These are phyloP conservation scores for Lissocephala sabroskyi DNA, from an alignment of 2,888 invertebrate species.

Conservation along the genomic window DNA sequence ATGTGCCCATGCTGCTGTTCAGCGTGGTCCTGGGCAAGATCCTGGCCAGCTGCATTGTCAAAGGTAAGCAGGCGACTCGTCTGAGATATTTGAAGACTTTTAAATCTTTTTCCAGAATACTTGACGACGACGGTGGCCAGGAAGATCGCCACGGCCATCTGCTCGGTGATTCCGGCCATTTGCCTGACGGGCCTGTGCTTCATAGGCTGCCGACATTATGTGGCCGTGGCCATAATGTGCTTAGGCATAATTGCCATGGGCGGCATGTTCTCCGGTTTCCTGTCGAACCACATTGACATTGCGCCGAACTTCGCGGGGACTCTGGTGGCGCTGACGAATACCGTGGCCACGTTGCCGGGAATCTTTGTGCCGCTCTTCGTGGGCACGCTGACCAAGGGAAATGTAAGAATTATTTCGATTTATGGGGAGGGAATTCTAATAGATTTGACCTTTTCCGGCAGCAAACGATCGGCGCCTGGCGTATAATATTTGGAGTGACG, in stretches of 20 bases:
- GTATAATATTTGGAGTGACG: slow-evolving; percentile 83
- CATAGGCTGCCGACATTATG: slow-evolving; percentile 77
- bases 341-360: slow-evolving; percentile 85
- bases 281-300: slow-evolving; percentile 89
- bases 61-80: slow-evolving; percentile 71
- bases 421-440: too few species aligned
- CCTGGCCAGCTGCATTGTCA: slow-evolving; percentile 78
- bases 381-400: slow-evolving; percentile 80
- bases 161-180: slow-evolving; percentile 78
- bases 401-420: too few species aligned
- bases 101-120: too few species aligned
- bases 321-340: slow-evolving; percentile 85
- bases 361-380: slow-evolving; percentile 83
- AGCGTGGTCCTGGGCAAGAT: slow-evolving; percentile 80
- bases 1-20: slow-evolving; percentile 85
- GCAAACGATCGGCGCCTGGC: slow-evolving; percentile 85
- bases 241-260: slow-evolving; percentile 80
- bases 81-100: too few species aligned
- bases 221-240: slow-evolving; percentile 76
- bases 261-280: slow-evolving; percentile 87
- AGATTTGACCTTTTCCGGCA: slow-evolving; percentile 68
- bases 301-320: slow-evolving; percentile 88
- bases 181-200: slow-evolving; percentile 81
- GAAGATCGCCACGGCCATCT: slow-evolving; percentile 82
- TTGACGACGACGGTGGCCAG: slow-evolving; percentile 82